Evolutionary conservation across 2,113 vertebrate species (phyloP), one percentile per base, ranked within the genome.

Genomic region (Poicephalus gulielmi): DNA sequence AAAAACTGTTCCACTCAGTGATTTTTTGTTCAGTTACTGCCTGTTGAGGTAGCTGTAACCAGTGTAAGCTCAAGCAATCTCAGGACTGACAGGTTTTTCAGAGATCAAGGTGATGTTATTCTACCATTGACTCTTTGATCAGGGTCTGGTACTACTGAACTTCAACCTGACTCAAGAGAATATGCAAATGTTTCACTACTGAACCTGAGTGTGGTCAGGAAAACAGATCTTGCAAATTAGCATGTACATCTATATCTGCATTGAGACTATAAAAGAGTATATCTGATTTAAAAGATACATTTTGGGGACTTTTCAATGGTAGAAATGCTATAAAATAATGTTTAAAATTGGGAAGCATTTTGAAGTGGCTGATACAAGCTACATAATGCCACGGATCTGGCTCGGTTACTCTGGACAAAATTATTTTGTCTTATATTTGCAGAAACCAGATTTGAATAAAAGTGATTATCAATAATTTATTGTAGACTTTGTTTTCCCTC

Each of bases 101-200:
- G 64, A 95, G 93, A 96, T 92, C 80, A 91, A 95, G 83, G 83
- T 79, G 67, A 66, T 71, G 44, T 84, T 93, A 82, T 84, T 86
- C 81, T 86, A 37, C 74, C 74, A 73, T 4, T 84, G 92, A 84
- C 77, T 86, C 86, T 96, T 94, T 92, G 86, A 92, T 92, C 81
- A 57, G 73, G 62, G 59, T 88, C 74, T 87, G 74, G 76, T 86
- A 79, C 86, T 68, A 43, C 62, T 70, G 80, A 94, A 95, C 83
- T 92, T 95, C 86, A 94, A 35, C 86, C 70, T 85, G 49, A 77
- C 91, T 94, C 83, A 92, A 89, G 87, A 84, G 75, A 90, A 80
- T 69, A 92, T 73, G 88, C 57, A 92, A 96, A 92, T 3, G 0
- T 77, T 95, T 92, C 0, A 0, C 64, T 90, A 14, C 86, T 64